A percentile compares a stretch with the other conserved stretches of the same genome.
phyloP scores from a whole-genome alignment of 2,113 vertebrate species.

The Lepisosteus osseus region DNA sequence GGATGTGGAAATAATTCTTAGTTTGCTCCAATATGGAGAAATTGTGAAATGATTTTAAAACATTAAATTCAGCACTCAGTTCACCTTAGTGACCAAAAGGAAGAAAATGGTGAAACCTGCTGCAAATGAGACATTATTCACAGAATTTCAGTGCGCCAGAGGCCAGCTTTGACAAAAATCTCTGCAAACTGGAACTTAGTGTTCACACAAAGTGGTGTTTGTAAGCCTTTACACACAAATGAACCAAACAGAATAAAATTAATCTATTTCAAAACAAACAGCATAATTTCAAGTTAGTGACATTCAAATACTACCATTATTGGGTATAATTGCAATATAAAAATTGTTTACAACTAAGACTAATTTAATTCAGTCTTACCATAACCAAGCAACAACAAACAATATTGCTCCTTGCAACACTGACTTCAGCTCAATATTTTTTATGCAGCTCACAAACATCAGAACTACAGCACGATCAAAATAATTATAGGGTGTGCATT shows the following conservation, averaged over 20 bases:
- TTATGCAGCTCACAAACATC: constrained; percentile 41
- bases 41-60: too few species aligned
- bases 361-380: constrained; percentile 62
- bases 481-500: constrained; percentile 70
- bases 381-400: constrained; percentile 58
- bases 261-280: constrained; percentile 52
- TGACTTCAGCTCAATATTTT: constrained; percentile 31
- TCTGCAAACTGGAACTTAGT: too few species aligned
- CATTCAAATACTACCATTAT: constrained; percentile 50
- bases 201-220: neutral
- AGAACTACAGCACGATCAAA: constrained; percentile 63
- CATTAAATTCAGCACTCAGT: too few species aligned
- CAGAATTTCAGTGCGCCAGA: too few species aligned
- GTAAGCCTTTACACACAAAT: neutral
- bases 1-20: too few species aligned
- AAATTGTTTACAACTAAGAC: constrained; percentile 58
- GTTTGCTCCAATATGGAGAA: too few species aligned
- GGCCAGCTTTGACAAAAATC: too few species aligned
- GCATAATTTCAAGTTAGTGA: constrained; percentile 42
- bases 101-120: too few species aligned
- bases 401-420: constrained; percentile 63
- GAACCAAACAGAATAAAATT: constrained; percentile 37
- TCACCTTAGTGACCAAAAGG: too few species aligned
- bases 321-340: constrained; percentile 69
- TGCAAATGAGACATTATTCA: too few species aligned